These are phyloP conservation scores for Miniopterus natalensis DNA, from an alignment of 2,113 vertebrate genomes.

Conservation along the genomic window DNA sequence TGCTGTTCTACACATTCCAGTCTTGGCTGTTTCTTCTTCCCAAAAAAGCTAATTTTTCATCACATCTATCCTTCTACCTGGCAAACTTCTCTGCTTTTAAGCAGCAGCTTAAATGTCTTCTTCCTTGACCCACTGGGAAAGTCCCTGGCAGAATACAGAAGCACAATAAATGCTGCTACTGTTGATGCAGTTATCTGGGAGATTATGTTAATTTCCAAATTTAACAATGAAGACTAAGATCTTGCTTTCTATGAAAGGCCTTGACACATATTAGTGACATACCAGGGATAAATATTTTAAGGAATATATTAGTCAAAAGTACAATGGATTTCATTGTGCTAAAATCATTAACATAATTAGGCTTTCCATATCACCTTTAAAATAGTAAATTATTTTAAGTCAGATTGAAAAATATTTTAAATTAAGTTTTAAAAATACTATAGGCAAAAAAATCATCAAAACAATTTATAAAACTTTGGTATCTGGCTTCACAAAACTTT, in stretches of 20 bases:
- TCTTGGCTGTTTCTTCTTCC: background rate
- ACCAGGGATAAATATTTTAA: conserved; percentile 25
- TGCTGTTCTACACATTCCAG: background rate
- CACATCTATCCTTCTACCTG: background rate
- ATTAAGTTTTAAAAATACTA: conserved; percentile 45
- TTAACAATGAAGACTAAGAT: conserved; percentile 15
- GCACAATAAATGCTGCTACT: conserved; percentile 17
- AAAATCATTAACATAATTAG: conserved; percentile 25
- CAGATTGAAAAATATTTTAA: conserved; percentile 39
- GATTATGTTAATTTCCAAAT: conserved; percentile 13
- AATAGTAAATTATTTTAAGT: conserved; percentile 48
- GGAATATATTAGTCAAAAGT: background rate
- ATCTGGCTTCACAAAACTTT: conserved; percentile 19
- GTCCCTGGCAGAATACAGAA: background rate
- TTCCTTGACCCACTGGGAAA: conserved; percentile 21
- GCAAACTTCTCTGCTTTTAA: background rate
- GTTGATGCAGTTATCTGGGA: background rate
- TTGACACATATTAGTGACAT: background rate
- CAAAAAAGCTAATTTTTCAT: conserved; percentile 11
- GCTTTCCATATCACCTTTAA: conserved; percentile 32
- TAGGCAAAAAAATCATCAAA: background rate
- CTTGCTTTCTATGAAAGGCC: background rate
- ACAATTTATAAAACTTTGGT: conserved; percentile 32
- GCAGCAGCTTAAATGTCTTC: background rate
- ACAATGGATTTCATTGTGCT: background rate